Conservation (phyloP, 2,888 invertebrate species). For the Lasius fuliginosus region DNA sequence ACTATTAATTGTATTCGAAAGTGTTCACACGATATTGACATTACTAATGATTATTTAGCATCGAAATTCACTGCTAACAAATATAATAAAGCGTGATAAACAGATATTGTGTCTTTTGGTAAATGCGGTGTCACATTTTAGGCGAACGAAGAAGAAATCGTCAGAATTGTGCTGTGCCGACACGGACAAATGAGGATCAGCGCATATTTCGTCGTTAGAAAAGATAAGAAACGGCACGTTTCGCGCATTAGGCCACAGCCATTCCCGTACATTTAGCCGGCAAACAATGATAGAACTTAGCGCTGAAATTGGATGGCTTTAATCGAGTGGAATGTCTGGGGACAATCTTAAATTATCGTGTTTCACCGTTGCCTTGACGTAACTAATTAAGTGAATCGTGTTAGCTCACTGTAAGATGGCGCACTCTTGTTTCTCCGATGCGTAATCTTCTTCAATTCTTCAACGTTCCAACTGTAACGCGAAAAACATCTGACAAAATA, state of each 20-base stretch:
- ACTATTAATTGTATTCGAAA: slow-evolving; percentile 3
- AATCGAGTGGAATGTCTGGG: slow-evolving; percentile 64
- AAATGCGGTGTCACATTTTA: slow-evolving; percentile 6
- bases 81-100: slow-evolving; percentile 8
- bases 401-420: slow-evolving; percentile 22
- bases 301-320: slow-evolving; percentile 60
- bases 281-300: slow-evolving; percentile 61
- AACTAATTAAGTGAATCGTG: slow-evolving; percentile 53
- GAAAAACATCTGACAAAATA: not conserved
- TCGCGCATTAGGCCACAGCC: slow-evolving; percentile 43
- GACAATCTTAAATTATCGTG: slow-evolving; percentile 52
- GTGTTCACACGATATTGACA: not conserved
- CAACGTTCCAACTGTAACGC: not conserved
- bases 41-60: slow-evolving; percentile 20
- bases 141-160: slow-evolving; percentile 15
- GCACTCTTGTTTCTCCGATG: slow-evolving; percentile 5
- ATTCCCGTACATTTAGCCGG: slow-evolving; percentile 55
- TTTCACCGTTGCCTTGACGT: slow-evolving; percentile 30
- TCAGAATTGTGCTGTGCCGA: slow-evolving; percentile 29
- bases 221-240: slow-evolving; percentile 51
- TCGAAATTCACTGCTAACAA: not conserved
- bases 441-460: slow-evolving; percentile 29
- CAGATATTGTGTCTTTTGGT: not conserved
- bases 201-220: slow-evolving; percentile 40
- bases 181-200: slow-evolving; percentile 43